phyloP scores from a whole-genome alignment of 1,140 invertebrate genomes.

The Aphidius gifuensis region DNA sequence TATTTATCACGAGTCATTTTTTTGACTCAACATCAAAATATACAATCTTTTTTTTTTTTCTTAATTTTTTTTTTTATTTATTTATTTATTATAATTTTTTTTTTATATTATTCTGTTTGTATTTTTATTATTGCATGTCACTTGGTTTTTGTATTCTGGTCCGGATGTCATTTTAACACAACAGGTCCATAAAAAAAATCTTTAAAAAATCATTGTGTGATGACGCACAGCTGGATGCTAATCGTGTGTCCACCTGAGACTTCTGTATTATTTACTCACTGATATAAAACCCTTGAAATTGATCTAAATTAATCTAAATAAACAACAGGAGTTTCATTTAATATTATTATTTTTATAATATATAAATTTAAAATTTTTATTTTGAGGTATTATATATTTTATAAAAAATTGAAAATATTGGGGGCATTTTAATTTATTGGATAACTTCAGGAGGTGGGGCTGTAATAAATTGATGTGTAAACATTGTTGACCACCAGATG shows the following conservation, averaged over 20 bases:
- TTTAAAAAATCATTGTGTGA: not conserved
- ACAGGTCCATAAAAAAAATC: not conserved
- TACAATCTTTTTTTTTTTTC: slow-evolving; percentile 13
- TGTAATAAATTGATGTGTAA: no score
- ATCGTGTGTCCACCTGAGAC: not conserved
- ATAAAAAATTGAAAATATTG: no score
- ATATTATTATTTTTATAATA: no score
- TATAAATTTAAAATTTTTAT: no score
- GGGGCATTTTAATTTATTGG: no score
- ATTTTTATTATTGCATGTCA: not conserved
- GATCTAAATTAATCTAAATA: no score
- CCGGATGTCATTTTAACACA: slow-evolving; percentile 8
- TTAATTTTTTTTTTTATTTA: not conserved
- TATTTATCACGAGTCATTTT: slow-evolving; percentile 36
- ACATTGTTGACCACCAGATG: no score
- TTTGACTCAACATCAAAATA: slow-evolving; percentile 22
- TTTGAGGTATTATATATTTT: no score
- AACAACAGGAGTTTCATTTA: no score
- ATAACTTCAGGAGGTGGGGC: no score
- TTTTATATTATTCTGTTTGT: not conserved
- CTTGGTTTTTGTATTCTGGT: not conserved
- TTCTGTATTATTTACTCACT: no score
- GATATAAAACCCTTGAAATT: no score
- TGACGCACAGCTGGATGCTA: slow-evolving; percentile 11
- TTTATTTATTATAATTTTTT: slow-evolving; percentile 4